These are phyloP conservation scores for Apodemia duryi DNA, from an alignment of 2,888 invertebrate genomes.

Conservation along the genomic window DNA sequence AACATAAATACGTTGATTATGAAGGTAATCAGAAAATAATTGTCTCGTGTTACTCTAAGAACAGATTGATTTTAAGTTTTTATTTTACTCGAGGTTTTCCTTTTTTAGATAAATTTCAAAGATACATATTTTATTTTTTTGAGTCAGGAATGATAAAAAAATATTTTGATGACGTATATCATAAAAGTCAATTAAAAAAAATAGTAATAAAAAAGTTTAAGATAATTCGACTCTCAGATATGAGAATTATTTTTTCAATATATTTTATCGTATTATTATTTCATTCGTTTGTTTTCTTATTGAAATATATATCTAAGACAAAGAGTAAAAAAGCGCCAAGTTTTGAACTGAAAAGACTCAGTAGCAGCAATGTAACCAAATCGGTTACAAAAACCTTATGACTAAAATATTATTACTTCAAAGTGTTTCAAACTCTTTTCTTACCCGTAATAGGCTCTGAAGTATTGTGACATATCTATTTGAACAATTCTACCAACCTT, in stretches of 20 bases:
- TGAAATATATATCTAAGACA: slow-evolving; percentile 24
- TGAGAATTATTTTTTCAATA: slow-evolving; percentile 41
- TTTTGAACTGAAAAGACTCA: too few species aligned
- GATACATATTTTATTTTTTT: slow-evolving; percentile 37
- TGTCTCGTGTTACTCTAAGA: slow-evolving; percentile 41
- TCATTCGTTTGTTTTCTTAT: slow-evolving; percentile 40
- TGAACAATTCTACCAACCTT: too few species aligned
- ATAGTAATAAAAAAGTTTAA: slow-evolving; percentile 26
- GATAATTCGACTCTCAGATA: slow-evolving; percentile 34
- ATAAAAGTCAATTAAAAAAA: background rate
- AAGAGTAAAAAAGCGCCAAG: background rate
- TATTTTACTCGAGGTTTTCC: slow-evolving; percentile 48
- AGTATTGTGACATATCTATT: too few species aligned
- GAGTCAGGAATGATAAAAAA: slow-evolving; percentile 44
- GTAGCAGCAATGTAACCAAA: too few species aligned
- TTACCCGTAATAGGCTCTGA: too few species aligned
- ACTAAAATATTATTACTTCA: too few species aligned
- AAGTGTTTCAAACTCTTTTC: too few species aligned
- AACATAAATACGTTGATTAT: slow-evolving; percentile 28
- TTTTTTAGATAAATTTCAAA: slow-evolving; percentile 38
- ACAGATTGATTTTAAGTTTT: slow-evolving; percentile 38
- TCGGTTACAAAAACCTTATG: too few species aligned
- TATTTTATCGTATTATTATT: slow-evolving; percentile 37
- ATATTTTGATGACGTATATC: slow-evolving; percentile 25
- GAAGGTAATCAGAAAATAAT: slow-evolving; percentile 37